Conservation (phyloP, 2,113 vertebrate species). For the Propithecus coquereli region DNA sequence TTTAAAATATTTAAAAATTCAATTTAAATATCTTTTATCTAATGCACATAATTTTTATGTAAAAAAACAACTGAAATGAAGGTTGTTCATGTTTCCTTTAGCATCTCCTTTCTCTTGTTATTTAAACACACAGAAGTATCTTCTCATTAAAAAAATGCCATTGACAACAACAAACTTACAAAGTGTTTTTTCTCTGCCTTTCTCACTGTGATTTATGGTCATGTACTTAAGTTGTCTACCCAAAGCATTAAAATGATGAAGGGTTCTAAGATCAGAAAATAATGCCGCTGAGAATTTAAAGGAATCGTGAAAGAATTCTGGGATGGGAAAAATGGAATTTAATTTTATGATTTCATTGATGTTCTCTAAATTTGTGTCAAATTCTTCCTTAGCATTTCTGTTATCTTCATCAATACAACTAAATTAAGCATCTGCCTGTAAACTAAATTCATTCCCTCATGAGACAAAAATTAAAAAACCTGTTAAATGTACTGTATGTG, state of each 20-base stretch:
- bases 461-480: background rate
- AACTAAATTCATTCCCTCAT: background rate
- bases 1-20: background rate
- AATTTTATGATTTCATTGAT: background rate
- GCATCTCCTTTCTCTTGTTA: background rate
- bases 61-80: background rate
- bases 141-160: slow-evolving; percentile 46
- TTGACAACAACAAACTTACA: background rate
- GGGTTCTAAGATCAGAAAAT: background rate
- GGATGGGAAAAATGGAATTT: background rate
- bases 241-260: slow-evolving; percentile 13
- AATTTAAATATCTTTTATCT: background rate
- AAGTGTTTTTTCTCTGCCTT: background rate
- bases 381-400: background rate
- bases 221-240: background rate
- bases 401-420: background rate
- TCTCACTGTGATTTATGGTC: background rate
- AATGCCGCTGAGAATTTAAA: background rate
- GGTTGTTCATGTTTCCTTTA: background rate
- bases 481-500: background rate
- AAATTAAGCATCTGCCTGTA: background rate
- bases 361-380: background rate
- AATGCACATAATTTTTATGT: background rate
- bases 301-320: background rate
- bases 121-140: background rate